Evolutionary conservation across 2,797 vertebrate species (phyloP), one percentile per base, ranked within the genome.

Genomic region (Xenentodon cancila): DNA sequence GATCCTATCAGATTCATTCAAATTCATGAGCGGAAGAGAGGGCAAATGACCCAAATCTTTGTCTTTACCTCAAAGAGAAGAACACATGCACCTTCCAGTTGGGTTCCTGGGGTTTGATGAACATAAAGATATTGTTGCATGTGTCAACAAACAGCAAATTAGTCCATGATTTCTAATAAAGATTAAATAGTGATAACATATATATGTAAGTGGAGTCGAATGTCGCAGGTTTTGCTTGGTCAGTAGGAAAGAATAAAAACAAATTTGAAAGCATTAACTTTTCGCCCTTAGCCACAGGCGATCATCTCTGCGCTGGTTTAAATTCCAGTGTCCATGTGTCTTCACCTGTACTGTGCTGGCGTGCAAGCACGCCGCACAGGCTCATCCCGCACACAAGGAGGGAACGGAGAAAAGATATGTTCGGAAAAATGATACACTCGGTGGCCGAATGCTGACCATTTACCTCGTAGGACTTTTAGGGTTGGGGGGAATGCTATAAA

Each of bases 141-240:
- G 83, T 75, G 84, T 87, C 81, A 91, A 91, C 90, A 90, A 69
- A 89, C 70, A 68, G 80, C 81, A 80, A 92, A 91, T 91, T 91
- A 86, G 82, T 82, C 79, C 79, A 85, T 90, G 84, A 83, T 88
- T 88, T 64, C 63, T 79, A 83, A 84, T 88, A 73, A 84, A 89
- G 91, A 93, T 89, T 66, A 68, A 62, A 75, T 75, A 65, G 72
- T 61, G 87, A 89, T 90, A 87, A 78, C 69, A 59, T 71, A 68
- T 71, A 68, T 84, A 86, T 88, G 58, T 69, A 73, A 76, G 59
- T 84, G 73, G 80, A 73, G 74, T 62, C 53, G 51, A 76, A 88
- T 83, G 62, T 83, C 74, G 71, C 57, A 67, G 44, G 68, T 62
- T 66, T 80, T 85, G 80, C 72, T 86, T 83, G 47, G 72, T 84